Evolutionary conservation across 2,797 vertebrate species (phyloP), one percentile per base, ranked within the genome.

Genomic region (Momotus momota): DNA sequence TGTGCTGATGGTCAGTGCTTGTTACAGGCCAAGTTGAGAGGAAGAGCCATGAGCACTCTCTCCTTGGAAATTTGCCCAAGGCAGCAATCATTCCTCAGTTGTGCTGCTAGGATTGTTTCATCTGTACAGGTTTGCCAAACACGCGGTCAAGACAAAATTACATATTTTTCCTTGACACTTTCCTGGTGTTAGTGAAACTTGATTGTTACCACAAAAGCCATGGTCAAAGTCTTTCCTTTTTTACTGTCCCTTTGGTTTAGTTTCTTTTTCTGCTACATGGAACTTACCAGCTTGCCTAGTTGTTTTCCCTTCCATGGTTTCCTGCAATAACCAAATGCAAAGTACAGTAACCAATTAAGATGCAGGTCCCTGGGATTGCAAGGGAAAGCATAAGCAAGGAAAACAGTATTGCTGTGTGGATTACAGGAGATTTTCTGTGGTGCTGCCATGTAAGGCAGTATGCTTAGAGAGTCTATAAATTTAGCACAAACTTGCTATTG

Each of bases 161-260:
- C 60, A 54, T 90, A n/a, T 84, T 94, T 96, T 90, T 93, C 87
- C 90, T 94, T 94, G 93, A 94, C 73, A 48, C 55, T 74, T 96
- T 81, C 77, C 87, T 93, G 87, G 14, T 73, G 51, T 70, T 81
- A 49, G 52, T 38, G 57, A 80, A 55, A 61, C 46, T 75, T 87
- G 40, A 72, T 88, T 93, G 51, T 93, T 88, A 70, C 23, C 80
- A 45, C n/a, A 73, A 67, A 86, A 93, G 18, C 27, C 25, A 3
- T 12, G 61, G 27, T 77, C 51, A 72, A 35, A 27, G 29, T 61
- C 31, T 88, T 87, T 77, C 38, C 19, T 85, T 91, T 91, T 54
- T 77, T 62, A 26, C 67, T 33, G 35, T 77, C 52, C 23, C 35
- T 92, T 79, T 94, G 78, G 33, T 48, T 86, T 75, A 66, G 46